Evolutionary conservation across 2,113 vertebrate species (phyloP), one percentile per base, ranked within the genome.

Genomic region (Phalacrocorax brasilianus): DNA sequence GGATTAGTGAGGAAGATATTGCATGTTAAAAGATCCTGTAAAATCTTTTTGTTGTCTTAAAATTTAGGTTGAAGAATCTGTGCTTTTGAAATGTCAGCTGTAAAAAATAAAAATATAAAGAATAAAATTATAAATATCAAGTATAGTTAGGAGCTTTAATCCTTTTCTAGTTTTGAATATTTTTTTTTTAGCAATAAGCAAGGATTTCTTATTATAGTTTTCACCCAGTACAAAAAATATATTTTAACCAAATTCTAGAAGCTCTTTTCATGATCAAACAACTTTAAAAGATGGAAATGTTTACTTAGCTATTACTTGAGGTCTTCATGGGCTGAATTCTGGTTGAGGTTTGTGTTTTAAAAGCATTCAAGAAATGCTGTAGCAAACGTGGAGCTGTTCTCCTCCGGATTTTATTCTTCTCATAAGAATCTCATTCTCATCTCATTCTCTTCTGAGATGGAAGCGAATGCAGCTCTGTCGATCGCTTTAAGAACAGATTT

Each of bases 1-100:
- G 96, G 82, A 66, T 65, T 95, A 84, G 95, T 92, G 93, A 88
- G 96, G 88, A 97, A 82, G 85, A 90, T 94, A 90, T 95, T 91
- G 49, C 17, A 2, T 95, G 91, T 91, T 82, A 83, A 93, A 91
- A 94, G 5, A 38, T 85, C 71, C 68, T 59, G 56, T 68, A 47
- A 23, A 77, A 61, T 74, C 81, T 89, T 95, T 87, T 76, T 74
- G 76, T 92, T 93, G 28, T 58, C 86, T 93, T 83, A 18, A 78
- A 91, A 82, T 71, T 6, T 6, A 91, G 90, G 89, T 91, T 91
- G 93, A 96, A 85, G 71, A 90, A 49, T 66, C 61, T 55, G 13
- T 40, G 68, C 33, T 74, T 95, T 86, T 56, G 38, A 49, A 73
- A 65, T 18, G 12, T 8, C 19, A 88, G 38, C n/a, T 9, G 19